Conservation (phyloP, 2,888 invertebrate species). For the Aethes cnicana region DNA sequence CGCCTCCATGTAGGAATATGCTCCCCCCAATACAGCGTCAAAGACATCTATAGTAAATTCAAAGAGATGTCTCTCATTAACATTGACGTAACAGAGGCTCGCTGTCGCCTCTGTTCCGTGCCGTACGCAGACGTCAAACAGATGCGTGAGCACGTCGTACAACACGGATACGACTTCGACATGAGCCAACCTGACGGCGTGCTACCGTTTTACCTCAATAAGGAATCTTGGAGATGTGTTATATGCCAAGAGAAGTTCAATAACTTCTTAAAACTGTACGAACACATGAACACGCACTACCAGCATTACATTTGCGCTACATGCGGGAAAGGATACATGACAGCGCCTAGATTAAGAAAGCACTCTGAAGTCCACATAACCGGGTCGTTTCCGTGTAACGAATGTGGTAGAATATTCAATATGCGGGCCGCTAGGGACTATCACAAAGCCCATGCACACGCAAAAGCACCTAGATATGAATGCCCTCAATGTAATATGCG, state of each 20-base stretch:
- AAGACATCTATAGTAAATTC: conserved; percentile 71
- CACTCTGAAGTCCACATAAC: conserved; percentile 69
- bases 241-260: conserved; percentile 65
- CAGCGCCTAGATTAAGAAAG: conserved; percentile 65
- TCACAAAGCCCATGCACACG: conserved; percentile 64
- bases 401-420: conserved; percentile 60
- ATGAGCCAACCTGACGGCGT: conserved; percentile 65
- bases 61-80: conserved; percentile 74
- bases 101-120: conserved; percentile 55
- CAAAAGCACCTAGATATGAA: conserved; percentile 66
- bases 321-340: conserved; percentile 75
- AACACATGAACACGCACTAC: conserved; percentile 74
- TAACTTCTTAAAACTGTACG: conserved; percentile 70
- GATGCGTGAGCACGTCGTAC: conserved; percentile 59
- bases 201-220: conserved; percentile 63
- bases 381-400: conserved; percentile 67
- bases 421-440: conserved; percentile 68
- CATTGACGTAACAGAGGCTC: conserved; percentile 60
- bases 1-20: conserved; percentile 61
- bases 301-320: conserved; percentile 72
- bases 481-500: conserved; percentile 69
- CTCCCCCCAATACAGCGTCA: conserved; percentile 50
- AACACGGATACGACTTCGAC: conserved; percentile 61
- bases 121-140: conserved; percentile 49
- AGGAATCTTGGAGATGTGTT: conserved; percentile 66